phyloP scores from a whole-genome alignment of 2,888 invertebrate genomes.

The Aleiodes testaceus region DNA sequence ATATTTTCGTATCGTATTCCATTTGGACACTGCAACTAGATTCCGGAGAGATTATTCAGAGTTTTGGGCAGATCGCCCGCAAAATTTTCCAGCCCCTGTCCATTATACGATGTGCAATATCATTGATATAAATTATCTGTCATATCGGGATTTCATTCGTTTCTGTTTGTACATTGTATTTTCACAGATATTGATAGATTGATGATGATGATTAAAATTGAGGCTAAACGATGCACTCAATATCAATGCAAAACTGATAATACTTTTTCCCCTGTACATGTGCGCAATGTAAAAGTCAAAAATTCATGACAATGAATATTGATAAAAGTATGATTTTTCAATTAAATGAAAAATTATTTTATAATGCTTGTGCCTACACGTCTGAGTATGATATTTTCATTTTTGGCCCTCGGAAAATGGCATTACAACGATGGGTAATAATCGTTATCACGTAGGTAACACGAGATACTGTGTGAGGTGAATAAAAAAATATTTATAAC shows the following conservation, averaged over 20 bases:
- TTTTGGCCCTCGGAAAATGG: neutral
- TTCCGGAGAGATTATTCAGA: slow-evolving; percentile 38
- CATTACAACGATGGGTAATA: slow-evolving; percentile 43
- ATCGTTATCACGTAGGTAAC: slow-evolving; percentile 49
- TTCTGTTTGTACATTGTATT: neutral
- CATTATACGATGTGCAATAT: neutral
- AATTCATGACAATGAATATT: slow-evolving; percentile 31
- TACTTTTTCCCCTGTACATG: slow-evolving; percentile 44
- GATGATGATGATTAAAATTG: slow-evolving; percentile 24
- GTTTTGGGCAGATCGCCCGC: slow-evolving; percentile 26
- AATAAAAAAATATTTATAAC: neutral
- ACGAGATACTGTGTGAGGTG: slow-evolving; percentile 6
- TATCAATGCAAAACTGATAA: slow-evolving; percentile 25
- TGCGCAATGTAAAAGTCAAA: neutral
- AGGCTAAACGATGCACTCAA: slow-evolving; percentile 31
- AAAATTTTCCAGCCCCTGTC: slow-evolving; percentile 9
- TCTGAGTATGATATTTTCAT: neutral
- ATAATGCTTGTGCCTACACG: neutral
- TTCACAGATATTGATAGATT: slow-evolving; percentile 20
- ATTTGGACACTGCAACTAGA: slow-evolving; percentile 9
- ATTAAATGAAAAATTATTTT: slow-evolving; percentile 17
- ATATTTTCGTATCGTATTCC: slow-evolving; percentile 33
- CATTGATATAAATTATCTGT: slow-evolving; percentile 44
- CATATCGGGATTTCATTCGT: slow-evolving; percentile 37
- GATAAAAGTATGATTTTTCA: slow-evolving; percentile 14